Conservation (phyloP, 2,888 invertebrate genomes). For the Dimorphilus gyrociliatus region DNA sequence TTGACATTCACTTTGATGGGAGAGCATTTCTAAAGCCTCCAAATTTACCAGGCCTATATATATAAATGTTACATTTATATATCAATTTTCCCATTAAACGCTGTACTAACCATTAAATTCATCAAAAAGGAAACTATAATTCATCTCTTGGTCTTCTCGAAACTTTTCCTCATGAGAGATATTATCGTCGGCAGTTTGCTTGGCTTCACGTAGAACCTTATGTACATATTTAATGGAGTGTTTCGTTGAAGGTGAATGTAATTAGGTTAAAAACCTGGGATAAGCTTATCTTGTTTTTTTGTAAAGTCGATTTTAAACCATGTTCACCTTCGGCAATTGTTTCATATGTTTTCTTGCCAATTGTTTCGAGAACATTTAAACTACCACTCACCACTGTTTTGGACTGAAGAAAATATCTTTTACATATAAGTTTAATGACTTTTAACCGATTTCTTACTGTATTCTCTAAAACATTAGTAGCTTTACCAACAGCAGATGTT, state of each 20-base stretch:
- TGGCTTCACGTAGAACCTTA: constrained; percentile 52
- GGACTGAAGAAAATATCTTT: constrained; percentile 3
- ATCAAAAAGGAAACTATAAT: constrained; percentile 55
- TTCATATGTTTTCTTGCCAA: constrained; percentile 87
- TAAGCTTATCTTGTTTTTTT: constrained; percentile 37
- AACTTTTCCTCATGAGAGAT: constrained; percentile 39
- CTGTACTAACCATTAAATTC: constrained; percentile 55
- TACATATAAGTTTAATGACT: no score
- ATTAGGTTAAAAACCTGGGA: constrained; percentile 20
- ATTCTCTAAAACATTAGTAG: no score
- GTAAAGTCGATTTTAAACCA: constrained; percentile 59
- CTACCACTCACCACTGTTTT: constrained; percentile 29
- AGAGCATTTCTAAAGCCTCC: constrained; percentile 77
- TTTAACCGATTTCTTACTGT: no score
- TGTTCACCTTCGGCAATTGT: constrained; percentile 82
- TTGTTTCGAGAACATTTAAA: constrained; percentile 66
- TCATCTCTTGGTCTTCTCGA: constrained; percentile 47
- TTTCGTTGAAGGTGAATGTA: no score
- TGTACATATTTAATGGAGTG: no score
- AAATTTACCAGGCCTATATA: constrained; percentile 60
- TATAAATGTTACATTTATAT: constrained; percentile 1
- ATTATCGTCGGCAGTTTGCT: constrained; percentile 44
- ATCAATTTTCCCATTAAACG: background rate
- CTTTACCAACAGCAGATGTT: no score
- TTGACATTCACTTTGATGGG: constrained; percentile 48